These are phyloP conservation scores for Microctenopoma lineatum DNA, from an alignment of 2,797 vertebrate species.

Conservation along the genomic window DNA sequence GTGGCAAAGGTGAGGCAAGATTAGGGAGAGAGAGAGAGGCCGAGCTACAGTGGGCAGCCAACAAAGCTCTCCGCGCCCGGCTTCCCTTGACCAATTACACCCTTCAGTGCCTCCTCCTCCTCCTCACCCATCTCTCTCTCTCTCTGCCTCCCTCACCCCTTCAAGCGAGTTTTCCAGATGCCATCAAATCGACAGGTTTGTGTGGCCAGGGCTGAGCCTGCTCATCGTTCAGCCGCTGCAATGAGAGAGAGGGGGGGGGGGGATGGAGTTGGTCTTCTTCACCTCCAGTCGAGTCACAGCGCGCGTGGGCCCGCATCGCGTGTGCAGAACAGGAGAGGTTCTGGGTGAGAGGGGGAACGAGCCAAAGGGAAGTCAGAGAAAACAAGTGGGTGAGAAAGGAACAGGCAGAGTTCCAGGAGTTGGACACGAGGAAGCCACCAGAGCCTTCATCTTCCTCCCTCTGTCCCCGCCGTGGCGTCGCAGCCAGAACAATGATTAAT, in stretches of 20 bases:
- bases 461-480: too few species aligned
- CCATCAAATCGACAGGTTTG: constrained; percentile 62
- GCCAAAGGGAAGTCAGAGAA: neutral
- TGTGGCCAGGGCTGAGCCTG: constrained; percentile 61
- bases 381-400: neutral
- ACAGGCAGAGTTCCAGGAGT: neutral
- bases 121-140: constrained; percentile 12
- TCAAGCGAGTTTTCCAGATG: constrained; percentile 51
- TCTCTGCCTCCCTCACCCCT: neutral
- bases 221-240: constrained; percentile 71
- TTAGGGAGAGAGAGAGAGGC: neutral
- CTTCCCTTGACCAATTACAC: constrained; percentile 82
- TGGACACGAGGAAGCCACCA: too few species aligned
- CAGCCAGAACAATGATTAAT: neutral
- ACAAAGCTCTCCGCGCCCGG: constrained; percentile 74
- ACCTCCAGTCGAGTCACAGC: constrained; percentile 17
- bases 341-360: neutral
- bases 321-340: constrained; percentile 5
- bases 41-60: constrained; percentile 68
- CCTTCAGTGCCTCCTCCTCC: constrained; percentile 66
- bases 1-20: too few species aligned
- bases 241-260: neutral
- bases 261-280: constrained; percentile 4
- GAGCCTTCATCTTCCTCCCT: too few species aligned
- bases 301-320: constrained; percentile 17